These are phyloP conservation scores for Ciconia boyciana DNA, from an alignment of 2,113 vertebrate species.

Conservation along the genomic window DNA sequence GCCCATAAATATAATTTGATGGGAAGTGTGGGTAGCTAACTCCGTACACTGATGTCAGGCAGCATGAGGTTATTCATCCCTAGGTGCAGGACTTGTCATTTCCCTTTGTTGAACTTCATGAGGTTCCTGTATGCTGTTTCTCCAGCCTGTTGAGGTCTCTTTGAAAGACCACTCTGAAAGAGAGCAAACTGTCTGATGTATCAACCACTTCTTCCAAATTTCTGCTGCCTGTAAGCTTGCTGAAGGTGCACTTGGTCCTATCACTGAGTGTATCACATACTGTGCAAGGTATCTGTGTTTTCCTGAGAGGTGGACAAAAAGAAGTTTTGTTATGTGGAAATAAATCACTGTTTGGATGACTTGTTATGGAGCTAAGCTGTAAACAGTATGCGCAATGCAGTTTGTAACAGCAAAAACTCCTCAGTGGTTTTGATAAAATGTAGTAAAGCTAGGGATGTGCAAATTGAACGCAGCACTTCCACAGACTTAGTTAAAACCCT, in stretches of 20 bases:
- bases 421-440: conserved; percentile 24
- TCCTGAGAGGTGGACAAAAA: conserved; percentile 29
- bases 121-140: neutral
- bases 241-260: neutral
- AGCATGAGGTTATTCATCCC: neutral
- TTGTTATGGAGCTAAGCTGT: neutral
- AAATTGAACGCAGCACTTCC: neutral
- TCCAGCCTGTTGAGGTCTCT: neutral
- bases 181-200: neutral
- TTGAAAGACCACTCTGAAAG: neutral
- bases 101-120: neutral
- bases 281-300: conserved; percentile 30
- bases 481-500: conserved; percentile 12
- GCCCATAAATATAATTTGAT: neutral
- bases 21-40: neutral
- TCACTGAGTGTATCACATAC: neutral
- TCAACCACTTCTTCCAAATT: neutral
- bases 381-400: neutral
- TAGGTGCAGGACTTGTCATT: neutral
- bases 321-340: conserved; percentile 6
- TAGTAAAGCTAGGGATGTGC: conserved; percentile 5
- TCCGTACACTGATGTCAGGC: neutral
- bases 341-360: conserved; percentile 6
- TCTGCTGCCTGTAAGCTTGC: neutral
- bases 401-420: conserved; percentile 51